These are phyloP conservation scores for Holothuria scabra DNA, from an alignment of 53 echinoderm and acorn worm species.

Conservation along the genomic window DNA sequence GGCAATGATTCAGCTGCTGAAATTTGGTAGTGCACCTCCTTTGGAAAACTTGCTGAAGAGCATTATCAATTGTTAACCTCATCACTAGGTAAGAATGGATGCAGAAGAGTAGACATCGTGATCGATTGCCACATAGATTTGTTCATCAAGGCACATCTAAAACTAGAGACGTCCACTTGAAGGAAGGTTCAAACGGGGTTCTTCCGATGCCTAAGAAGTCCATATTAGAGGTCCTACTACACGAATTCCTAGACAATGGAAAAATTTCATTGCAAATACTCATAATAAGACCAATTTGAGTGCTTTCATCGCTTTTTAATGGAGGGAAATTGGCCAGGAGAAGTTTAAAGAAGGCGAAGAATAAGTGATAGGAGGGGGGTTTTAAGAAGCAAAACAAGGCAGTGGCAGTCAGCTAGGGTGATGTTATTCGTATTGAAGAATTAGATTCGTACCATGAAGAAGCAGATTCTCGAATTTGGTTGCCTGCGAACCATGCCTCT, in stretches of 20 bases:
- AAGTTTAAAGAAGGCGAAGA: background rate
- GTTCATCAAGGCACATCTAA: constrained; percentile 20
- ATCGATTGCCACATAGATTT: background rate
- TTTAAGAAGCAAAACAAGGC: background rate
- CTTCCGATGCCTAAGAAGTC: background rate
- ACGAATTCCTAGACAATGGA: constrained; percentile 23
- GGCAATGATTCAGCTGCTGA: constrained; percentile 10
- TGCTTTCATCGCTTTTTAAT: background rate
- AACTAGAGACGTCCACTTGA: too few relatives aligned
- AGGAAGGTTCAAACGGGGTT: background rate
- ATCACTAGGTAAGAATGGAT: background rate
- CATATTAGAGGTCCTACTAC: background rate
- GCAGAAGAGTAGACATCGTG: constrained; percentile 19
- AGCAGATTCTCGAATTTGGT: background rate
- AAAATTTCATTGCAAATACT: background rate
- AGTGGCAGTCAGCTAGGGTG: background rate
- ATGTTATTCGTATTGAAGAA: background rate
- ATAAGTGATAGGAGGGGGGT: too few relatives aligned
- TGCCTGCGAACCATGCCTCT: background rate
- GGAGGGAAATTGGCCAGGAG: background rate
- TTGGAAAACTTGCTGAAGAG: constrained; percentile 20
- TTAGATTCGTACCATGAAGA: background rate
- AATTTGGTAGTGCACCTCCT: constrained; percentile 14
- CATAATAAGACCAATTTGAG: constrained; percentile 10
- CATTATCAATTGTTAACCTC: background rate